phyloP scores from a whole-genome alignment of 2,113 vertebrate genomes.

The Indri indri region DNA sequence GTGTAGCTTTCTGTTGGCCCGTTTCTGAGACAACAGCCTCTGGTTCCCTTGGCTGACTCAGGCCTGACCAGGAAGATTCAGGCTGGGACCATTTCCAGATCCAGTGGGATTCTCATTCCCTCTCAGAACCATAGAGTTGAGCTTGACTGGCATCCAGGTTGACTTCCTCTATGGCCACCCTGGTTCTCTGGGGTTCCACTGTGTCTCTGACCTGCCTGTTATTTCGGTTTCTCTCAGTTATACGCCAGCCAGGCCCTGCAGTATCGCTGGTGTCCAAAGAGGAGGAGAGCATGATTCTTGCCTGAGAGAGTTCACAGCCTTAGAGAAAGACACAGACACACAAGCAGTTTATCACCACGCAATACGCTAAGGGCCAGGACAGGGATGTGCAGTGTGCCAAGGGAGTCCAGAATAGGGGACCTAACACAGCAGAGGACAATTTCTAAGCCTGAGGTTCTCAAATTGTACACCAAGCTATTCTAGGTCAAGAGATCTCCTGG shows the following conservation, averaged over 20 bases:
- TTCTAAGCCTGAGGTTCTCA: neutral
- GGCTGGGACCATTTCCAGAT: neutral
- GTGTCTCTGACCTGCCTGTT: neutral
- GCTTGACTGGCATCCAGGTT: no score
- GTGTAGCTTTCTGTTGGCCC: neutral
- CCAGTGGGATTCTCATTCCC: neutral
- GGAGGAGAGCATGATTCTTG: neutral
- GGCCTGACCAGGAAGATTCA: neutral
- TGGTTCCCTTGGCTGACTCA: neutral
- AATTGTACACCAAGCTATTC: neutral
- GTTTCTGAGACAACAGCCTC: neutral
- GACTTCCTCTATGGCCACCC: neutral
- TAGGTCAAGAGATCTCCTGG: neutral
- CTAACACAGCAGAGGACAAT: neutral
- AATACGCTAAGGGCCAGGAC: fast-evolving
- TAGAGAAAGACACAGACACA: neutral
- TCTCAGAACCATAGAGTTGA: neutral
- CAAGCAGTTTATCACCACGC: neutral
- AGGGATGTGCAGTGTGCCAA: fast-evolving
- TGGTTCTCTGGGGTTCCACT: neutral
- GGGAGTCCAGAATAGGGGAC: no score
- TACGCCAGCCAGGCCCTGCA: neutral
- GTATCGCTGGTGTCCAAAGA: neutral
- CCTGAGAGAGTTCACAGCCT: neutral
- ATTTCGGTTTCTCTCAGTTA: neutral